Evolutionary conservation across 2,797 vertebrate genomes (phyloP), one percentile per base, ranked within the genome.

Genomic region (Apogon hyalosoma): DNA sequence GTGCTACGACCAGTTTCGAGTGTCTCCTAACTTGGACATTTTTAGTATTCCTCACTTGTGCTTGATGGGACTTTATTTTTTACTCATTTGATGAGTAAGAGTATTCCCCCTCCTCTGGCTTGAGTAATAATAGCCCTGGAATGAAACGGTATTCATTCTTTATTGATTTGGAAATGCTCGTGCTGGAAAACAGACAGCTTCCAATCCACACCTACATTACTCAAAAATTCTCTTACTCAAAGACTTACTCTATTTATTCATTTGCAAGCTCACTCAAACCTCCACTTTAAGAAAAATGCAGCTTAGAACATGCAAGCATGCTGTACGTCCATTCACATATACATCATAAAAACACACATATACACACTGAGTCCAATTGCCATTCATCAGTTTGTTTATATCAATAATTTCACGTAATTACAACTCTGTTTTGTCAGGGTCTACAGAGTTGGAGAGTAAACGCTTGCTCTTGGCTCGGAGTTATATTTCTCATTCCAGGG

Each of bases 351-450:
- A 33, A 50, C 21, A 63, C 45, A 42, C 15, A 59, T 41, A 51
- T 12, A 43, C 50, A 73, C 31, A 21, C 63, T 3, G 2, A 71
- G 52, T 36, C 73, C 78, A 77, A 55, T 70, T 73, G 72, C 65
- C 69, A 80, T 90, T 87, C 76, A 84, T 88, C 88, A 91, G 80
- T 85, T 83, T 85, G 85, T 87, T 87, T 88, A 83, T 84, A 79
- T 87, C 80, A 86, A 83, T 89, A 87, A 86, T 90, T 90, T 80
- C 79, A 85, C 78, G 80, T 86, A 84, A 92, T 89, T 89, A 88
- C 80, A 52, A 68, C 77, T 59, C 46, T 86, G 82, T 87, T 91
- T 84, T 88, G 85, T 90, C 88, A 87, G 88, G 81, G 76, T 88
- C 69, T 10, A 43, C 6, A 24, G 76, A 82, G 79, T 68, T 79